Percentiles rank a stretch among this genome's conserved stretches.
These are phyloP conservation scores for Cherax destructor DNA, from an alignment of 1,140 invertebrate genomes.

Conservation along the genomic window DNA sequence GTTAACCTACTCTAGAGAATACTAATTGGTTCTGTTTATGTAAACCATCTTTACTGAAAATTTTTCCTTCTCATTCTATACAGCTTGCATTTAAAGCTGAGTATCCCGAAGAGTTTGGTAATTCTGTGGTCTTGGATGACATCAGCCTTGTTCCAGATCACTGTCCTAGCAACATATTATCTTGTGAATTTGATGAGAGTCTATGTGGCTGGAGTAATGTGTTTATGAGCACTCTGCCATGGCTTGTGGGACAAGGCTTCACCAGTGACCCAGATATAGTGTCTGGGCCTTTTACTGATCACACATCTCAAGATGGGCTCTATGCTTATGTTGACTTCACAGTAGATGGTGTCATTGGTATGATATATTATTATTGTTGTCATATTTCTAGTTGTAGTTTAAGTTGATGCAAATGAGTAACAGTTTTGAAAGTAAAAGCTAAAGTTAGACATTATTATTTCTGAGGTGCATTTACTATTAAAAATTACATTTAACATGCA, in stretches of 20 bases:
- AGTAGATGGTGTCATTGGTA: not conserved
- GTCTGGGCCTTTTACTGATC: conserved; percentile 53
- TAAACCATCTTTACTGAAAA: too few relatives aligned
- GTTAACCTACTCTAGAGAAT: too few relatives aligned
- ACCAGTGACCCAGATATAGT: conserved; percentile 39
- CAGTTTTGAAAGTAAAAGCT: not conserved
- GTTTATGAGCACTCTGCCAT: not conserved
- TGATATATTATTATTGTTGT: not conserved
- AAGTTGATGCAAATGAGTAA: not conserved
- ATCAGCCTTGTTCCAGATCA: conserved; percentile 28
- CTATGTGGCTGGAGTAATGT: conserved; percentile 52
- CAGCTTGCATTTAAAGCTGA: conserved; percentile 29
- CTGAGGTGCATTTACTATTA: too few relatives aligned
- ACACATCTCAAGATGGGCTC: conserved; percentile 59
- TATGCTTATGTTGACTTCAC: conserved; percentile 70
- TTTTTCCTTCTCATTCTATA: not conserved
- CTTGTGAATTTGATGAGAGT: conserved; percentile 54
- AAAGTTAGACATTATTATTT: too few relatives aligned
- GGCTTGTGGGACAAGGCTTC: conserved; percentile 59
- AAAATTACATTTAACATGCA: too few relatives aligned
- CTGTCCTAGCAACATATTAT: conserved; percentile 38
- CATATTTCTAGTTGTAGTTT: not conserved
- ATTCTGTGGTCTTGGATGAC: conserved; percentile 47
- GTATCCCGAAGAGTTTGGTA: not conserved
- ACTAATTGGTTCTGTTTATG: too few relatives aligned